A percentile compares a stretch with the other conserved stretches of the same genome.
Evolutionary conservation across 2,797 vertebrate genomes (phyloP).

Genomic region (Pseudochromis fuscus): DNA sequence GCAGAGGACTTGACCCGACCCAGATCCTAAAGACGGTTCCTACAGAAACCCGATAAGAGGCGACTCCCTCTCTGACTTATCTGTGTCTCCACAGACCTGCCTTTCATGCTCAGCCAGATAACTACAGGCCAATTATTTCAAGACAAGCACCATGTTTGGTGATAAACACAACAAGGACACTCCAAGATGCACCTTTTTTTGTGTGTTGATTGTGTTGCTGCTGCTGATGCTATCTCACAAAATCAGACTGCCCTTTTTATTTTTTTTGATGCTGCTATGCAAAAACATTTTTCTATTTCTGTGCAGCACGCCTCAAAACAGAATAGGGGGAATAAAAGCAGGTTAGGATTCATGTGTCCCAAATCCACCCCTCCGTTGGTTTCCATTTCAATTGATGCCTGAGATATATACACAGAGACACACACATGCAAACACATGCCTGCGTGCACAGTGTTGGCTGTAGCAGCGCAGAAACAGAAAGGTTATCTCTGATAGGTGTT

Average conservation of each 20-base stretch:
- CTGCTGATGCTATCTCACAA: too few species aligned
- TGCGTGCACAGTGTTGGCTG: too few species aligned
- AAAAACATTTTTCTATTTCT: too few species aligned
- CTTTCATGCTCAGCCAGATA: constrained; percentile 27
- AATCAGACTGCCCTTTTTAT: too few species aligned
- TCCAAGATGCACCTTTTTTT: neutral
- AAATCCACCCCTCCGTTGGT: neutral
- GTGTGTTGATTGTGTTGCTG: neutral
- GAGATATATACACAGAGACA: constrained; percentile 1
- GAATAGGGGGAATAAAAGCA: constrained; percentile 10
- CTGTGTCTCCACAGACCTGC: constrained; percentile 15
- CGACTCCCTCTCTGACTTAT: constrained; percentile 28
- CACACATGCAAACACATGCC: neutral
- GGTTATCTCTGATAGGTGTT: constrained; percentile 34
- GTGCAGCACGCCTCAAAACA: neutral
- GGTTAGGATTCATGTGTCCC: neutral
- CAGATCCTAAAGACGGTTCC: constrained; percentile 3
- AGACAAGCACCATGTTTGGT: constrained; percentile 12
- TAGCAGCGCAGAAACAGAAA: constrained; percentile 29
- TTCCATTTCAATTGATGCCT: neutral
- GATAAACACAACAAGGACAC: constrained; percentile 26
- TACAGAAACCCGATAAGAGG: constrained; percentile 5
- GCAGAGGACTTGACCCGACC: constrained; percentile 28
- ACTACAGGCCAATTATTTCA: constrained; percentile 36
- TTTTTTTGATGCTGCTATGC: too few species aligned